A percentile compares a stretch with the other conserved stretches of the same genome.
Evolutionary conservation across 2,797 vertebrate genomes (phyloP).

Genomic region (Okamejei kenojei): DNA sequence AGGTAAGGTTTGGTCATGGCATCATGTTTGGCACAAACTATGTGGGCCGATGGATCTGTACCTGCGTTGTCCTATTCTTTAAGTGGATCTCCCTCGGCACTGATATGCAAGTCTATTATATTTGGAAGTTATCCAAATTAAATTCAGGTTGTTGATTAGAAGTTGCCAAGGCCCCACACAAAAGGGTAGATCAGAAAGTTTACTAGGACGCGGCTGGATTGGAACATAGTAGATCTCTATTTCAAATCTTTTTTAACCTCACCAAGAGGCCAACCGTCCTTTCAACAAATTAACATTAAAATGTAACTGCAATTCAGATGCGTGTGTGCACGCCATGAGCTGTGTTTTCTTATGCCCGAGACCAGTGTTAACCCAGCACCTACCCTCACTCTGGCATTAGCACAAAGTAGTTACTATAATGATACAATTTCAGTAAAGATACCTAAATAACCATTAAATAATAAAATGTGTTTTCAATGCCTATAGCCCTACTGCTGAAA

Average conservation of each 20-base stretch:
- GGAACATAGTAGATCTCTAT: neutral
- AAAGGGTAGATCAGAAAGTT: neutral
- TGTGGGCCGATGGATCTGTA: too few species aligned
- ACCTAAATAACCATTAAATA: neutral
- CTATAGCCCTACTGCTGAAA: neutral
- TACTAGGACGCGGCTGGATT: neutral
- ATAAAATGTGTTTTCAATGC: neutral
- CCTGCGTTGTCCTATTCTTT: neutral
- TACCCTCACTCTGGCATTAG: neutral
- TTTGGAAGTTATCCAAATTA: neutral
- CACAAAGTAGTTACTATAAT: neutral
- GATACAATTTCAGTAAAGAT: neutral
- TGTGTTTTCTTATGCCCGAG: neutral
- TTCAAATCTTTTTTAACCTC: neutral
- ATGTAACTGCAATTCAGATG: neutral
- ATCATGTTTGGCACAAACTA: too few species aligned
- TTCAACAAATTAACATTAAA: neutral
- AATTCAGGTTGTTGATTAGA: neutral
- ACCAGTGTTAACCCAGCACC: neutral
- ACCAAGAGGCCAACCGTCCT: conserved; percentile 18
- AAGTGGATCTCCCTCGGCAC: neutral
- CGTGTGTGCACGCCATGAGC: neutral
- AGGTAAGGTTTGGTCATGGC: too few species aligned
- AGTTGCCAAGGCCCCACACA: neutral
- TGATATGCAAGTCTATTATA: neutral